phyloP scores from a whole-genome alignment of 2,888 invertebrate species.

The Drosophila rellima region DNA sequence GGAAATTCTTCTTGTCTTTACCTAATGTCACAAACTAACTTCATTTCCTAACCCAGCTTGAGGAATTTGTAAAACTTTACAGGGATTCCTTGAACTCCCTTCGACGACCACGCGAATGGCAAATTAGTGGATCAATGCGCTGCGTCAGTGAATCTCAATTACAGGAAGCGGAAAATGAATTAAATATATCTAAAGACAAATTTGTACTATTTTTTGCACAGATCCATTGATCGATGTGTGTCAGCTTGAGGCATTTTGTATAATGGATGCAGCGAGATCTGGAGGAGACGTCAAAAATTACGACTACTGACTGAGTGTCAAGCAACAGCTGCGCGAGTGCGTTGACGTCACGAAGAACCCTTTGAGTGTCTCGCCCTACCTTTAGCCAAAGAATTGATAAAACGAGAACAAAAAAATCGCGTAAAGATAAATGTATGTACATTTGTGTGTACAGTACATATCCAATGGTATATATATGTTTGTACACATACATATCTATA shows the following conservation, averaged over 20 bases:
- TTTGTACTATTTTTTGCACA: slow-evolving; percentile 36
- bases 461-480: neutral
- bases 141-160: slow-evolving; percentile 56
- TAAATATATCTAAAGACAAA: slow-evolving; percentile 59
- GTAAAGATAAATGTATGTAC: slow-evolving; percentile 42
- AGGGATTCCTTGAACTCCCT: neutral
- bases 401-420: slow-evolving; percentile 48
- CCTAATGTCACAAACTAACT: neutral
- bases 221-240: slow-evolving; percentile 63
- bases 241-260: slow-evolving; percentile 60
- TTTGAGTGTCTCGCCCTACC: slow-evolving; percentile 51
- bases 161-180: slow-evolving; percentile 71
- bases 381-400: slow-evolving; percentile 64
- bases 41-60: neutral
- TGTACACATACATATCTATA: slow-evolving; percentile 10
- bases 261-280: slow-evolving; percentile 46
- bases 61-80: neutral
- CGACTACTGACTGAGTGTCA: slow-evolving; percentile 47
- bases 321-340: slow-evolving; percentile 72
- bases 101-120: neutral
- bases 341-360: slow-evolving; percentile 67
- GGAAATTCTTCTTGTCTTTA: too few relatives aligned
- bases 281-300: slow-evolving; percentile 36
- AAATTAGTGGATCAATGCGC: slow-evolving; percentile 9
- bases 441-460: slow-evolving; percentile 11